Base-by-base conservation (phyloP, 2,888 invertebrate genomes). In the Drosophila nr. perissopoda region DNA sequence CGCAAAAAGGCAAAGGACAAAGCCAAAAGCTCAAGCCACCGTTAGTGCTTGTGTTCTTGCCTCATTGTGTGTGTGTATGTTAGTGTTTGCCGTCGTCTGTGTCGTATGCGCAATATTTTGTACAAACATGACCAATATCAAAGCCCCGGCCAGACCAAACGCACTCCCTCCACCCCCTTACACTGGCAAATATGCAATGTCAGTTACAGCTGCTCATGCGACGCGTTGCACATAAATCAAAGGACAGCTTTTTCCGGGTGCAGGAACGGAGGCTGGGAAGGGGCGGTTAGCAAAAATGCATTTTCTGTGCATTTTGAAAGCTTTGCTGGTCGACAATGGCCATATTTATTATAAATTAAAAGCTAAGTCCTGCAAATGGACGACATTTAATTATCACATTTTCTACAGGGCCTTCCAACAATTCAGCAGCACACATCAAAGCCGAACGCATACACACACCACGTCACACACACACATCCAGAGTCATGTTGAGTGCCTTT, bases 1-100 rank as follows among this genome's bases (percentile, higher is more conserved):
- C 91, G 82, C 90, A 91, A 86, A 88, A 83, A 82, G 81, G 88
- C 88, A 83, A 82, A 74, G 82, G 82, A 86, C 87, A 86, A 88
- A 83, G 76, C 80, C 79, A 76, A 82, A 85, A 65, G 77, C 80
- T 79, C 68, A 70, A 73, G 81, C 81, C 81, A 68, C 46, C 53
- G 67, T 40, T 51, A 70, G 54, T 70, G 51, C 48, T 52, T 51
- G 48, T 53, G 63, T 52, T 42, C 59, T 40, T 57, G 38, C 25
- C 36, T 42, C 34, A 31, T 33, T 57, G 27, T 25, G 29, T 40
- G 25, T 33, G 42, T 27, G 18, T 38, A 31, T 51, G 54, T 11
- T n/a, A 42, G 31, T 57, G 42, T 27, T 40, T 58, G 61, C 18
- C 10, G 38, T 61, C 62, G 62, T 66, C 66, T 64, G 79, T 76